A percentile compares a stretch with the other conserved stretches of the same genome.
Conservation (phyloP, 2,113 vertebrate genomes). For the Crotalus tigris region DNA sequence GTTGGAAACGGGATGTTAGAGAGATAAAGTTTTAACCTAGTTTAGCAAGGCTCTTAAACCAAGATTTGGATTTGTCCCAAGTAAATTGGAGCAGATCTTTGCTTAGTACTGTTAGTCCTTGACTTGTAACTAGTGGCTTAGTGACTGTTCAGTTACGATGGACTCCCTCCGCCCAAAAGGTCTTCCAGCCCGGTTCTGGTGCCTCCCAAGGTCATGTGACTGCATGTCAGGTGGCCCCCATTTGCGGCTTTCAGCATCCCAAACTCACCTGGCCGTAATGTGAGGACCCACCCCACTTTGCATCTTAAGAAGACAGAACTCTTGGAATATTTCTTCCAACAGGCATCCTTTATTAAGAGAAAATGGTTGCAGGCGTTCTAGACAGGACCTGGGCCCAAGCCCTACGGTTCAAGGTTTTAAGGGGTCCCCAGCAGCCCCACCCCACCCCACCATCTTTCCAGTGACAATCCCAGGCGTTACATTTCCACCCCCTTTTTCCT, state of each 20-base stretch:
- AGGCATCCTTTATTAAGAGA: too few species aligned
- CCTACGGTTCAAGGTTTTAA: too few species aligned
- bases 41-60: background rate
- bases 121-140: background rate
- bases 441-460: too few species aligned
- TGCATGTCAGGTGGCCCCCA: background rate
- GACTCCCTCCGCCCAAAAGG: background rate
- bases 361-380: too few species aligned
- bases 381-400: too few species aligned
- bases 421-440: too few species aligned
- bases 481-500: too few species aligned
- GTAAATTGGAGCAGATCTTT: background rate
- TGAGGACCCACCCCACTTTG: too few species aligned
- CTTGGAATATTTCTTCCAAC: too few species aligned
- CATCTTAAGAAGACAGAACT: too few species aligned
- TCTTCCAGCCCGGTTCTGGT: background rate
- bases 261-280: background rate
- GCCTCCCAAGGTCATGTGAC: background rate
- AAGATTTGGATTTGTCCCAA: background rate
- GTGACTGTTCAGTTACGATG: background rate
- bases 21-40: background rate
- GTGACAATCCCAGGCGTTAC: too few species aligned
- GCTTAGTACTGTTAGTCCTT: background rate
- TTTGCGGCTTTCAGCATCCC: background rate
- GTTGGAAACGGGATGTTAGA: background rate